Evolutionary conservation across 2,113 vertebrate species (phyloP), one percentile per base, ranked within the genome.

Genomic region (Mesembrinibis cayennensis): DNA sequence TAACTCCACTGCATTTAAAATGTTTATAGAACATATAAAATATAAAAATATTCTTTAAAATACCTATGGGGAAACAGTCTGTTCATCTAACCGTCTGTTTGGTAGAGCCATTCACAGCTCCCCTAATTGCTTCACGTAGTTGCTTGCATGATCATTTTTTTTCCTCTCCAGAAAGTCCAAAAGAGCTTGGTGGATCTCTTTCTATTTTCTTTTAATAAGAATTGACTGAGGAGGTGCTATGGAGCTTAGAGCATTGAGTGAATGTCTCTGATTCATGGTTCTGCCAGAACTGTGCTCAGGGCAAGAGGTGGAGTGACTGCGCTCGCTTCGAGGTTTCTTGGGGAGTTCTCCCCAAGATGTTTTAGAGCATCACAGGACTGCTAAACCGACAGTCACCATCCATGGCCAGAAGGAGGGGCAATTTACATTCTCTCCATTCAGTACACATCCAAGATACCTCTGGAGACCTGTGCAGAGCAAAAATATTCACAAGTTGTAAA

Each of bases 41-140:
- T 86, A 96, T 93, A 95, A 98, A 98, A 98, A 95, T 66, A 91
- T 89, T 96, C 73, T 84, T 94, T 83, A 94, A 95, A 95, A 88
- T 96, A 59, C 92, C 82, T 90, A 61, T 38, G 84, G 67, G 89
- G 74, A 98, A 97, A 96, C 59, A 90, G 47, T 93, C 58, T 90
- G 61, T 95, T 98, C 88, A 34, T 53, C 81, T 92, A 90, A 27
- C 45, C 0, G 0, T 87, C 78, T 95, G 81, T 61, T 88, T 91
- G 74, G 77, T 93, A 74, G 86, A 58, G 59, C 58, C 62, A 72
- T 55, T 88, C 90, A 56, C 71, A 91, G 20, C 66, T 97, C 63
- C 74, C 86, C 53, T 95, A 92, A 95, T 89, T 82, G 59, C 63
- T 96, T 87, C 42, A 84, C 62, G 50, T 94, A 32, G 73, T 79